Percentiles rank a stretch among this genome's conserved stretches.
These are phyloP conservation scores for Itoplectis maculator DNA, from an alignment of 2,888 invertebrate species.

Conservation along the genomic window DNA sequence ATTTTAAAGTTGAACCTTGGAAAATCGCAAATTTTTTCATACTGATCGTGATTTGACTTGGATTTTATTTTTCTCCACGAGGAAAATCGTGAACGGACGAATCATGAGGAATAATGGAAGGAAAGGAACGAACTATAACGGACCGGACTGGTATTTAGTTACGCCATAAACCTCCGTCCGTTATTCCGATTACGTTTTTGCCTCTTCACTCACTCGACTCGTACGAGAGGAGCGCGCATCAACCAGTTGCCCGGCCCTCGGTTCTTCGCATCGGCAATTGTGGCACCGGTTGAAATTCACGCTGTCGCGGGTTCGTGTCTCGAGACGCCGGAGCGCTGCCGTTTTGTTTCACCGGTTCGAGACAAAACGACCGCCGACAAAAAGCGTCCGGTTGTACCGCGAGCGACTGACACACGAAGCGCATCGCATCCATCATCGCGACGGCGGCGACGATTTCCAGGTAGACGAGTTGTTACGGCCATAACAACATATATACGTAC, in stretches of 20 bases:
- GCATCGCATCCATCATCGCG: background rate
- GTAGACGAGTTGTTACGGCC: background rate
- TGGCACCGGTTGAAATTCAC: slow-evolving; percentile 49
- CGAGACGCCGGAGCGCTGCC: background rate
- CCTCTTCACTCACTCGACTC: background rate
- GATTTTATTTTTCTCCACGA: background rate
- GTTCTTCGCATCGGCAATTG: slow-evolving; percentile 19
- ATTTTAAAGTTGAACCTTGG: too few species aligned
- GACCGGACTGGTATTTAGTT: slow-evolving; percentile 53
- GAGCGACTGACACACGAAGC: background rate
- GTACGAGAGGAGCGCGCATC: slow-evolving; percentile 7
- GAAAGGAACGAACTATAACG: slow-evolving; percentile 16
- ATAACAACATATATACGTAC: slow-evolving; percentile 2
- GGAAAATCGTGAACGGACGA: background rate
- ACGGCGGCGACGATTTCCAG: background rate
- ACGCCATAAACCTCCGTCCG: slow-evolving; percentile 50
- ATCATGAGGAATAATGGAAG: background rate
- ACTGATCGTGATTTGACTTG: too few species aligned
- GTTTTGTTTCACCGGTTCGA: slow-evolving; percentile 15
- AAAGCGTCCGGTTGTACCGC: background rate
- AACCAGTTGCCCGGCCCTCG: background rate
- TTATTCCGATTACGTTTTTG: slow-evolving; percentile 62
- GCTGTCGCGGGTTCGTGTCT: slow-evolving; percentile 10
- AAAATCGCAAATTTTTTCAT: too few species aligned
- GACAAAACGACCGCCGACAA: slow-evolving; percentile 31